phyloP scores from a whole-genome alignment of 2,797 vertebrate genomes.

The Aulostomus chinensis region DNA sequence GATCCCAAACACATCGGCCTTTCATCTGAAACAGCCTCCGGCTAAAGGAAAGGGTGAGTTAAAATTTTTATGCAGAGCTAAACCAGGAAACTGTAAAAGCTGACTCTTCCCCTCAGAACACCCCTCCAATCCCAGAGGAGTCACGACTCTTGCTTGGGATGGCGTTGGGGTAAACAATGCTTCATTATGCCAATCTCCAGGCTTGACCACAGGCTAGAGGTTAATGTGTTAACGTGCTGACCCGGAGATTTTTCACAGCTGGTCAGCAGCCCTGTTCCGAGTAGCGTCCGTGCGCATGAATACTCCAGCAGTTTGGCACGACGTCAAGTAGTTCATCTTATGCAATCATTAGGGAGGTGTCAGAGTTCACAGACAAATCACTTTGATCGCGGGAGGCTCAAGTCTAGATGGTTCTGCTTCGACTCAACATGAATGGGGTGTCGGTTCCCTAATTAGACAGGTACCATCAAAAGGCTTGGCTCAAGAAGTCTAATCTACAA shows the following conservation, averaged over 20 bases:
- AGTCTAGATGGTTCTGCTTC: slow-evolving; percentile 17
- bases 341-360: slow-evolving; percentile 20
- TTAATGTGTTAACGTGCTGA: slow-evolving; percentile 40
- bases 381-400: slow-evolving; percentile 56
- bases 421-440: slow-evolving; percentile 44
- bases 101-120: slow-evolving; percentile 1
- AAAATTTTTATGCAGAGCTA: slow-evolving; percentile 13
- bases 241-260: slow-evolving; percentile 19
- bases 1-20: slow-evolving; percentile 1
- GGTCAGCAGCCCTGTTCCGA: slow-evolving; percentile 28
- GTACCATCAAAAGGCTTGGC: slow-evolving; percentile 6
- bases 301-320: slow-evolving; percentile 11
- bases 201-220: slow-evolving; percentile 24
- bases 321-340: slow-evolving; percentile 29
- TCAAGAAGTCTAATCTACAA: slow-evolving; percentile 50
- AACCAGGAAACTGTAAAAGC: slow-evolving; percentile 14
- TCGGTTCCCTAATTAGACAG: slow-evolving; percentile 52
- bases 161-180: slow-evolving; percentile 13
- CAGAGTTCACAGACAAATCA: slow-evolving; percentile 43
- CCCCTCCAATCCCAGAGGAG: not conserved
- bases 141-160: not conserved
- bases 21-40: slow-evolving; percentile 10
- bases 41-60: slow-evolving; percentile 23
- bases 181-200: slow-evolving; percentile 34
- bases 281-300: too few relatives aligned